Evolutionary conservation across 1,140 invertebrate species (phyloP).

Genomic region (Lasioglossum baleicum): DNA sequence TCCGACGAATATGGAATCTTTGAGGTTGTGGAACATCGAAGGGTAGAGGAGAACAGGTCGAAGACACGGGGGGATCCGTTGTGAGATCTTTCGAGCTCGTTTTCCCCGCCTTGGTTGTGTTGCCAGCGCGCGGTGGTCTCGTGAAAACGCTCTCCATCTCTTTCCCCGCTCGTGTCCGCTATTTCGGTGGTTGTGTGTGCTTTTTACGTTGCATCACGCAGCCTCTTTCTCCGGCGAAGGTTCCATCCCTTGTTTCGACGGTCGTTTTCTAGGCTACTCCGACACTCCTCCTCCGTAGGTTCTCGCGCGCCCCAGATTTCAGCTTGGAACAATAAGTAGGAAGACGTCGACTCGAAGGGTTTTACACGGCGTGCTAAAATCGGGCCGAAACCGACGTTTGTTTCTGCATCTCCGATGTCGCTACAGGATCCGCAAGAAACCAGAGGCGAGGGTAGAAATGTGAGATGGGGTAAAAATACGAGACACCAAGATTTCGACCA

Average conservation of each 20-base stretch:
- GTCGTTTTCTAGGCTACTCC: neutral
- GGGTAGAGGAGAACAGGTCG: conserved; percentile 2
- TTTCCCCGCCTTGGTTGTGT: neutral
- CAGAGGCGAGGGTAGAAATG: too few species aligned
- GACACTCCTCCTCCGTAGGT: neutral
- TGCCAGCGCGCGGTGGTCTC: too few species aligned
- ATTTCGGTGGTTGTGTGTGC: neutral
- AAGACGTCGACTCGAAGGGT: conserved; percentile 43
- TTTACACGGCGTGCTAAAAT: conserved; percentile 34
- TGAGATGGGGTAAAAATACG: too few species aligned
- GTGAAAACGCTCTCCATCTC: too few species aligned
- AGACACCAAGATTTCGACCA: too few species aligned
- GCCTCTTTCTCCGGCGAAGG: conserved; percentile 10
- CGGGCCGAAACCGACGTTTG: conserved; percentile 34
- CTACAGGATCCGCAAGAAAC: too few species aligned
- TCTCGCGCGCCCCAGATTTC: conserved; percentile 48
- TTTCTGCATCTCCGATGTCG: conserved; percentile 1
- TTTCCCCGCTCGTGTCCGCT: neutral
- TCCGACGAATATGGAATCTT: neutral
- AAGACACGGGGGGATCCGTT: conserved; percentile 41
- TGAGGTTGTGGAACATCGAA: conserved; percentile 33
- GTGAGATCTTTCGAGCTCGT: conserved; percentile 57
- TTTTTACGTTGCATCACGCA: conserved; percentile 27
- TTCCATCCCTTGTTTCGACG: conserved; percentile 1
- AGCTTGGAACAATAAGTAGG: conserved; percentile 42